Percentiles rank a stretch among this genome's conserved stretches.
Conservation (phyloP, 2,888 invertebrate genomes). For the Drosophila ezoana region DNA sequence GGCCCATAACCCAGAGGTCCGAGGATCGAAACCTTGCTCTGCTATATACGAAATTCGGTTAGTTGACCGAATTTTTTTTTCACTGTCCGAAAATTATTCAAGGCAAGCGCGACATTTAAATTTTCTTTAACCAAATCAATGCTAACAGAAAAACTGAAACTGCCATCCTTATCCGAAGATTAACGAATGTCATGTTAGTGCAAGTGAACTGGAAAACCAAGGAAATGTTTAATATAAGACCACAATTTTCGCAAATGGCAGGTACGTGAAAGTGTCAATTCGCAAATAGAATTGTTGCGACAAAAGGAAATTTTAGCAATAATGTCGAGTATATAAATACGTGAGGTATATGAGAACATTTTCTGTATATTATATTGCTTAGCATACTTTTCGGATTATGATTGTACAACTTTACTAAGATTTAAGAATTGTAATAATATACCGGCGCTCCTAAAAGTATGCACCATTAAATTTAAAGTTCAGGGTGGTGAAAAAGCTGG, state of each 20-base stretch:
- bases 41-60: constrained; percentile 28
- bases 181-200: too few species aligned
- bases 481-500: too few species aligned
- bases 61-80: neutral
- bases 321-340: neutral
- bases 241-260: too few species aligned
- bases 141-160: too few species aligned
- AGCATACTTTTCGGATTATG: neutral
- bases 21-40: constrained; percentile 65
- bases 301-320: too few species aligned
- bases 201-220: too few species aligned
- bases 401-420: neutral
- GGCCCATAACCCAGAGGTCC: constrained; percentile 67
- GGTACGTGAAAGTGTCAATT: too few species aligned
- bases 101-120: too few species aligned
- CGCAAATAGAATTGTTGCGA: too few species aligned
- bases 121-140: too few species aligned
- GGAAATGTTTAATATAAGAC: too few species aligned
- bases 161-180: too few species aligned
- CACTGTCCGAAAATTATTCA: neutral
- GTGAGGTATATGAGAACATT: neutral
- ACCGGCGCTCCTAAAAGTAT: neutral
- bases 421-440: neutral
- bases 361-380: neutral
- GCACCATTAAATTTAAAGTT: neutral